phyloP scores from a whole-genome alignment of 1,140 invertebrate genomes.

The Paralvinella palmiformis region DNA sequence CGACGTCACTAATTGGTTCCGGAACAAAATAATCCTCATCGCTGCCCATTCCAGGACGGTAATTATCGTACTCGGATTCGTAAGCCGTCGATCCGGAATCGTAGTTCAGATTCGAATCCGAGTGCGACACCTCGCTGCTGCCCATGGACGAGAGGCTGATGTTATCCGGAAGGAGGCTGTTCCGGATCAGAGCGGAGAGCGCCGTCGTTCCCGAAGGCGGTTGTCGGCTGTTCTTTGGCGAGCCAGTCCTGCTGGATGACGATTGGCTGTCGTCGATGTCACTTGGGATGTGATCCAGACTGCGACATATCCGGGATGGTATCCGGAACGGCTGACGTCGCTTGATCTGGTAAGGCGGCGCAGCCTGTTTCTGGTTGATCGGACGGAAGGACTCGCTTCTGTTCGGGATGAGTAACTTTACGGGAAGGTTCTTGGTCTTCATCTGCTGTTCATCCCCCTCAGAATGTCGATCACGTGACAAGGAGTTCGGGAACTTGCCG shows the following conservation, averaged over 20 bases:
- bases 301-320: conserved; percentile 41
- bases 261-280: conserved; percentile 32
- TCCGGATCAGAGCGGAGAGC: conserved; percentile 8
- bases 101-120: conserved; percentile 38
- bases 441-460: neutral
- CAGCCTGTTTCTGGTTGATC: neutral
- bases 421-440: neutral
- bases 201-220: neutral
- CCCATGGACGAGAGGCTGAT: conserved; percentile 43
- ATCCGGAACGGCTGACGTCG: conserved; percentile 32
- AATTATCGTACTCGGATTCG: conserved; percentile 75
- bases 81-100: conserved; percentile 55
- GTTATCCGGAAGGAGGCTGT: conserved; percentile 28
- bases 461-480: neutral
- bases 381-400: neutral
- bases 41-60: conserved; percentile 45
- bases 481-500: neutral
- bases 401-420: neutral
- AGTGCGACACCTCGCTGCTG: conserved; percentile 45
- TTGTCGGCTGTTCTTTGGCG: neutral
- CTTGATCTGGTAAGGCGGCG: conserved; percentile 36
- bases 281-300: conserved; percentile 46
- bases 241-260: neutral
- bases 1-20: conserved; percentile 46
- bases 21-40: conserved; percentile 49